A percentile compares a stretch with the other conserved stretches of the same genome.
Evolutionary conservation across 1,140 invertebrate genomes (phyloP).

Genomic region (Drusus annulatus): DNA sequence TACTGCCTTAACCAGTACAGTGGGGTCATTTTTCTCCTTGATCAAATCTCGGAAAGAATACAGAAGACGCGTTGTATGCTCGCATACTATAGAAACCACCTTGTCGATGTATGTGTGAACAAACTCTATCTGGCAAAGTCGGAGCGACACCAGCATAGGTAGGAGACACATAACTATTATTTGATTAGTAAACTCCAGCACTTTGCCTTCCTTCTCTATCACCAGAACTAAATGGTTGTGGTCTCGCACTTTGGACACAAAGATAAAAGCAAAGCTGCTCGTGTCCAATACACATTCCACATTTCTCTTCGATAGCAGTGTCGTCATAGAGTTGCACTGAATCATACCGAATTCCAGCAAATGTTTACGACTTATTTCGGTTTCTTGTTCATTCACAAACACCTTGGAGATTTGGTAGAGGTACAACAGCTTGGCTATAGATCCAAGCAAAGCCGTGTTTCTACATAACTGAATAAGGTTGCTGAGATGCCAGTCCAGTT

Average conservation of each 20-base stretch:
- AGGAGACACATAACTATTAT: conserved; percentile 75
- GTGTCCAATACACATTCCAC: conserved; percentile 62
- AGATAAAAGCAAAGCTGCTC: conserved; percentile 63
- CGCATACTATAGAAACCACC: conserved; percentile 75
- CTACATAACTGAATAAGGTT: conserved; percentile 54
- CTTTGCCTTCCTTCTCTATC: conserved; percentile 63
- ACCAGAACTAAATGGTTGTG: conserved; percentile 60
- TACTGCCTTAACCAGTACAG: conserved; percentile 76
- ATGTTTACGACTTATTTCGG: conserved; percentile 52
- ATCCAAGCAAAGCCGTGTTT: conserved; percentile 35
- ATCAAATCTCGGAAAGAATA: conserved; percentile 74
- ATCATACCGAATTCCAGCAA: conserved; percentile 63
- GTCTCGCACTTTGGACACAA: conserved; percentile 63
- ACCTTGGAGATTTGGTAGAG: conserved; percentile 42
- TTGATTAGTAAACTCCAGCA: conserved; percentile 70
- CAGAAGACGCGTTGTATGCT: conserved; percentile 74
- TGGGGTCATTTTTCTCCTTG: conserved; percentile 68
- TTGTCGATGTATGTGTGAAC: conserved; percentile 77
- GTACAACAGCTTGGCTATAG: conserved; percentile 48
- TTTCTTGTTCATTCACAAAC: conserved; percentile 33
- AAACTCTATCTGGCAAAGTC: conserved; percentile 65
- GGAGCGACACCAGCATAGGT: conserved; percentile 72
- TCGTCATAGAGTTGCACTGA: conserved; percentile 70
- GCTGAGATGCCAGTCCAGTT: conserved; percentile 60
- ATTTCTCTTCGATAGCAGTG: conserved; percentile 67